Conservation (phyloP, 2,113 vertebrate species). For the Leucopsar rothschildi region DNA sequence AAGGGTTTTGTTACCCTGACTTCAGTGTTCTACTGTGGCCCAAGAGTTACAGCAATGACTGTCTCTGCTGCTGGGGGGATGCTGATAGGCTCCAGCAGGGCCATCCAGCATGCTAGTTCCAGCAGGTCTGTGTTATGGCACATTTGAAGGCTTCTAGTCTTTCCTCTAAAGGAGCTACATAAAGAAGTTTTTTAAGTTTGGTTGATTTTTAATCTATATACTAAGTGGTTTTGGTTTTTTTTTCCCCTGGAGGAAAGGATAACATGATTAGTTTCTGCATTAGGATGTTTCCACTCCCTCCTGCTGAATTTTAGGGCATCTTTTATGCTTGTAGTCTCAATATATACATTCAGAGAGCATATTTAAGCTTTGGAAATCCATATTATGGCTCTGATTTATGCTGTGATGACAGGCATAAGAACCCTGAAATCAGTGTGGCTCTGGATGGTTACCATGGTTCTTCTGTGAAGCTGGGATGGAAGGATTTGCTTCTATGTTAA, state of each 20-base stretch:
- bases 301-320: background rate
- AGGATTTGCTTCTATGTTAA: background rate
- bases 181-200: background rate
- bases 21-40: background rate
- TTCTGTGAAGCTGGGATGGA: background rate
- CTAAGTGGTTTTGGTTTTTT: background rate
- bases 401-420: background rate
- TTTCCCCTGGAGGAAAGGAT: background rate
- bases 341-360: background rate
- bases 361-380: background rate
- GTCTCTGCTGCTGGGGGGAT: background rate
- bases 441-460: slow-evolving; percentile 51
- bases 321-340: background rate
- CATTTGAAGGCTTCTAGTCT: background rate
- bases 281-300: background rate
- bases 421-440: background rate
- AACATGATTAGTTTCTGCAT: background rate
- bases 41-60: background rate
- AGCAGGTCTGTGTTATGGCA: background rate
- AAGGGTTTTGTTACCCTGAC: background rate
- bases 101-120: background rate
- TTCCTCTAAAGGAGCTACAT: background rate
- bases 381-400: background rate
- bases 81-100: background rate
- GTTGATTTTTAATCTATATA: background rate